Percentiles rank a stretch among this genome's conserved stretches.
phyloP scores from a whole-genome alignment of 2,113 vertebrate species.

The Rhea americana region DNA sequence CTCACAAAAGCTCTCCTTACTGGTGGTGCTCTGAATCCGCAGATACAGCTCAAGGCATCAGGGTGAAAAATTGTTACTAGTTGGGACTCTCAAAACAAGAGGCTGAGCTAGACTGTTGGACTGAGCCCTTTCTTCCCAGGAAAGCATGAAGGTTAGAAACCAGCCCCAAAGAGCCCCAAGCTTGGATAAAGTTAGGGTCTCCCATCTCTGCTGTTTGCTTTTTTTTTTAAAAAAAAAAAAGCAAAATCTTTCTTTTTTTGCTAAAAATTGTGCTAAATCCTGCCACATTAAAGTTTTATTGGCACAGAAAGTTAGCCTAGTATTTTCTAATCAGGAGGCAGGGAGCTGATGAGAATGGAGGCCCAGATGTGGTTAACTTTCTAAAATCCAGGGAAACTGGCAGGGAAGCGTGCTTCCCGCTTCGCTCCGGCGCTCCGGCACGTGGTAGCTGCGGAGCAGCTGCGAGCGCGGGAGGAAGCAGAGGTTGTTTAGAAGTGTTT shows the following conservation, averaged over 20 bases:
- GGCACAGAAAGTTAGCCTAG: background rate
- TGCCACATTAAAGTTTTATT: background rate
- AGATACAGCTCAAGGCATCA: background rate
- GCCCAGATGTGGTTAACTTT: rapidly evolving
- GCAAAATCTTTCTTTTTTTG: too few species aligned
- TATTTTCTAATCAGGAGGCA: background rate
- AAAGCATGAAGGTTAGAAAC: background rate
- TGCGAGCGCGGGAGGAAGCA: background rate
- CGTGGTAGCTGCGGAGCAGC: background rate
- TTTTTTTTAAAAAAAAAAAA: background rate
- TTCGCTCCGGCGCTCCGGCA: background rate
- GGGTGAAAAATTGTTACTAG: background rate
- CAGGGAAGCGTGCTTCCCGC: background rate
- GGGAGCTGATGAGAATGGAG: background rate
- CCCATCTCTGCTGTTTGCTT: rapidly evolving
- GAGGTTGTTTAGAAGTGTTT: background rate
- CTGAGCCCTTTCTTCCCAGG: background rate
- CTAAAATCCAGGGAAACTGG: background rate
- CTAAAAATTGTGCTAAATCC: background rate
- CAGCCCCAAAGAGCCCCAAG: background rate
- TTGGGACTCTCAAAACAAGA: background rate
- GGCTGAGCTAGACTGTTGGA: background rate
- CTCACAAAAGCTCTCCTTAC: background rate
- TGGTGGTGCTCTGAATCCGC: background rate
- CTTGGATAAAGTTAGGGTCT: background rate